A percentile compares a stretch with the other conserved stretches of the same genome.
phyloP scores from a whole-genome alignment of 2,797 vertebrate genomes.

The Decapterus maruadsi region DNA sequence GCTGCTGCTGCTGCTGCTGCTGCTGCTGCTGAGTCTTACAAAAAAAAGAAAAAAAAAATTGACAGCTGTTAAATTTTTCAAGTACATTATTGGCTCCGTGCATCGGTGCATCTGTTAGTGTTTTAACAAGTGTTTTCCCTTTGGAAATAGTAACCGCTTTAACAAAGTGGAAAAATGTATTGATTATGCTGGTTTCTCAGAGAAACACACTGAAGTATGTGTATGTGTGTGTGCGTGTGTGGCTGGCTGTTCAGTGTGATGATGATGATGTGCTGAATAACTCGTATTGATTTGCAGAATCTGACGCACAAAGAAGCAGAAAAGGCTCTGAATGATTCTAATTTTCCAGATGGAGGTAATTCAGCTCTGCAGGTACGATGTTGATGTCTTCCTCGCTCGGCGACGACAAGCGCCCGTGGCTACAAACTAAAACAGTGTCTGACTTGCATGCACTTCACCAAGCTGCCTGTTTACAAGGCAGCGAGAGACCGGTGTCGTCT shows the following conservation, averaged over 20 bases:
- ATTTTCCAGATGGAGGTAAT: constrained; percentile 21
- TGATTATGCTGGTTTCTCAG: constrained; percentile 29
- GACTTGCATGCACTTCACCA: constrained; percentile 45
- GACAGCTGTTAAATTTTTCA: constrained; percentile 63
- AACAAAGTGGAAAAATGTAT: constrained; percentile 38
- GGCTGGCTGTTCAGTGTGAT: neutral
- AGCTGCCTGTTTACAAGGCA: constrained; percentile 55
- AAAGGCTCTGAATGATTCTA: constrained; percentile 15
- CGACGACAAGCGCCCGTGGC: constrained; percentile 23
- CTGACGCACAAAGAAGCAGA: constrained; percentile 8
- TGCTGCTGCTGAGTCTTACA: constrained; percentile 29
- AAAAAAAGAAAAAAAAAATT: constrained; percentile 11
- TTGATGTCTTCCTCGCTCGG: constrained; percentile 14
- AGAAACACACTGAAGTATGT: constrained; percentile 3
- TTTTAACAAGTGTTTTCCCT: constrained; percentile 41
- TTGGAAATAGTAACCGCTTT: constrained; percentile 25
- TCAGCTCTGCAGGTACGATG: constrained; percentile 35
- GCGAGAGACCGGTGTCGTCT: constrained; percentile 6
- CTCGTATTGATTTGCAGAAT: constrained; percentile 8
- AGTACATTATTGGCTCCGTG: constrained; percentile 19
- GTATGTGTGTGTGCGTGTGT: neutral
- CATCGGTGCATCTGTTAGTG: constrained; percentile 45
- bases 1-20: neutral
- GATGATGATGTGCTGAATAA: constrained; percentile 21
- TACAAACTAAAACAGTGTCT: constrained; percentile 30